A percentile compares a stretch with the other conserved stretches of the same genome.
Evolutionary conservation across 1,140 invertebrate genomes (phyloP).

Genomic region (Drosophila suzukii): DNA sequence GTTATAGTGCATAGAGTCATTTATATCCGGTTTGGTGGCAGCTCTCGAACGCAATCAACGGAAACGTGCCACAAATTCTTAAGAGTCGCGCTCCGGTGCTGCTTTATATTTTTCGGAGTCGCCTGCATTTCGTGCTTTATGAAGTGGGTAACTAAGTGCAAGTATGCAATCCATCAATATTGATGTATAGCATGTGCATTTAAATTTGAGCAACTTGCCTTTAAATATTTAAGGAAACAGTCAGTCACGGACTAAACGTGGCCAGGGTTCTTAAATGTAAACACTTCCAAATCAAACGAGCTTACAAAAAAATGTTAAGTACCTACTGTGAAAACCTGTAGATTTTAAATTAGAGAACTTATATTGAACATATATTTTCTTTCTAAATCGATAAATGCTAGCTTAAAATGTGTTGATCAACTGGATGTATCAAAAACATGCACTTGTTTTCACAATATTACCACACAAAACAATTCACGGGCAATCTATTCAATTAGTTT

Average conservation of each 20-base stretch:
- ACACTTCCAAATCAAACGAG: too few species aligned
- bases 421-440: not conserved
- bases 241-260: too few species aligned
- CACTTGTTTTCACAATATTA: not conserved
- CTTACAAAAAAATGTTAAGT: not conserved
- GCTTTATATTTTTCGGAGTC: constrained; percentile 8
- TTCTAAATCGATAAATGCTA: too few species aligned
- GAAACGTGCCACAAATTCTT: constrained; percentile 30
- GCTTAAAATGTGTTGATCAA: too few species aligned
- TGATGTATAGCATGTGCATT: constrained; percentile 18
- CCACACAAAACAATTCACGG: not conserved
- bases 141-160: constrained; percentile 45
- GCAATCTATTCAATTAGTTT: not conserved
- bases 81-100: constrained; percentile 8
- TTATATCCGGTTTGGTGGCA: constrained; percentile 35
- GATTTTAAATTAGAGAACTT: too few species aligned
- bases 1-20: constrained; percentile 53
- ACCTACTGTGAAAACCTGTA: too few species aligned
- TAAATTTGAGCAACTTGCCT: not conserved
- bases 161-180: constrained; percentile 24
- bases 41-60: constrained; percentile 47
- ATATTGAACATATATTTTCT: too few species aligned
- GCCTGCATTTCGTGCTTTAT: constrained; percentile 26
- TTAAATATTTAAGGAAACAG: not conserved
- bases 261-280: not conserved